phyloP scores from a whole-genome alignment of 2,888 invertebrate genomes.

The Drosophila engyochracea region DNA sequence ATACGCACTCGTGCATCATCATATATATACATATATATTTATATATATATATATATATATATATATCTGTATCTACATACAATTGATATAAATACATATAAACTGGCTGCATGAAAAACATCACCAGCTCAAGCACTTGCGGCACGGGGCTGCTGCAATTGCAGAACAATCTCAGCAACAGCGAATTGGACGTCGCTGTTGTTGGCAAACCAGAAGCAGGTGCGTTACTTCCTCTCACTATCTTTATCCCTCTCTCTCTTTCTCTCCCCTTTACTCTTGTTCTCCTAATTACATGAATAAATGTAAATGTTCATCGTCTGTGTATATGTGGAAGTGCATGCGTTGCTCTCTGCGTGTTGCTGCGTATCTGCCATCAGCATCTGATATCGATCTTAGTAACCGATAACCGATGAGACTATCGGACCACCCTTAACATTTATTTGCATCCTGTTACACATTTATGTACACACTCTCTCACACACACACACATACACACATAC shows the following conservation, averaged over 20 bases:
- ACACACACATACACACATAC: too few relatives aligned
- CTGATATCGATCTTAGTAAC: slow-evolving; percentile 21
- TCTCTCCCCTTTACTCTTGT: neutral
- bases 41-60: neutral
- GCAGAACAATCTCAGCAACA: slow-evolving; percentile 82
- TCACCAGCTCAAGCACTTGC: slow-evolving; percentile 83
- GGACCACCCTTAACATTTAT: slow-evolving; percentile 34
- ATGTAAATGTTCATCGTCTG: neutral
- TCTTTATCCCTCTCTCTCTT: neutral
- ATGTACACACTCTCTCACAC: neutral
- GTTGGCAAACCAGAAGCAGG: slow-evolving; percentile 82
- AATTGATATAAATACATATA: slow-evolving; percentile 24
- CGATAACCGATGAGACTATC: slow-evolving; percentile 20
- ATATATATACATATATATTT: neutral
- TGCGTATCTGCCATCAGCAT: slow-evolving; percentile 8
- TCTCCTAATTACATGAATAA: slow-evolving; percentile 24
- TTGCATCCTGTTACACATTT: slow-evolving; percentile 14
- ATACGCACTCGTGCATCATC: slow-evolving; percentile 2
- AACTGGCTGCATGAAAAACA: slow-evolving; percentile 83
- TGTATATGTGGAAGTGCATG: neutral
- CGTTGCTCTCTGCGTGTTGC: slow-evolving; percentile 9
- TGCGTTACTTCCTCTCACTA: slow-evolving; percentile 55
- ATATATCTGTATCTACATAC: slow-evolving; percentile 11
- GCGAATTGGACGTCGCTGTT: slow-evolving; percentile 71
- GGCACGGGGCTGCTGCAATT: slow-evolving; percentile 83